A percentile compares a stretch with the other conserved stretches of the same genome.
Evolutionary conservation across 2,888 invertebrate species (phyloP).

Genomic region (Antheraea assamensis): DNA sequence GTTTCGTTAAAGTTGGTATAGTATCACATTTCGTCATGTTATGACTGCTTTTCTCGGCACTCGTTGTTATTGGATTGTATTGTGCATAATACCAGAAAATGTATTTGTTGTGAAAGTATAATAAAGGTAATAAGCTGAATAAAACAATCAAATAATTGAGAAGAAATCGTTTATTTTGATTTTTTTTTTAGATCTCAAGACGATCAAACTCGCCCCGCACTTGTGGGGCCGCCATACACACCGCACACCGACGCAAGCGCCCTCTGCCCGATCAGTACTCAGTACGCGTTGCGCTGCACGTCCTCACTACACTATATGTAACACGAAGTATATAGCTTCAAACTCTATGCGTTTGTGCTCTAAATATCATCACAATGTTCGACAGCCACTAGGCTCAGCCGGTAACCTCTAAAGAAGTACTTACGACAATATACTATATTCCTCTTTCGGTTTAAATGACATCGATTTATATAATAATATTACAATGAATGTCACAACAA

Average conservation of each 20-base stretch:
- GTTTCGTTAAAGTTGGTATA: too few species aligned
- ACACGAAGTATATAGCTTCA: constrained; percentile 1
- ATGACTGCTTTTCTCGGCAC: too few species aligned
- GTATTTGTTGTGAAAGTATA: too few species aligned
- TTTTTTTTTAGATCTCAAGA: constrained; percentile 20
- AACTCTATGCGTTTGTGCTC: constrained; percentile 14
- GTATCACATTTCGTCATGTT: too few species aligned
- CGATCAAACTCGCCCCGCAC: constrained; percentile 17
- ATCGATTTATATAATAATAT: constrained; percentile 13
- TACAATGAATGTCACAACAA: constrained; percentile 16
- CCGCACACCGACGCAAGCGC: constrained; percentile 12
- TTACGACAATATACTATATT: constrained; percentile 15
- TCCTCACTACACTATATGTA: constrained; percentile 12
- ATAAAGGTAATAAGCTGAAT: not conserved
- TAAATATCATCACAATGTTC: constrained; percentile 6
- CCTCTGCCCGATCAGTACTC: constrained; percentile 20
- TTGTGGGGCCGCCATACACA: not conserved
- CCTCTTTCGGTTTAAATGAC: constrained; percentile 13
- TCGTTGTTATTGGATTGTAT: too few species aligned
- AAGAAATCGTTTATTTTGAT: constrained; percentile 25
- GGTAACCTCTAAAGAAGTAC: constrained; percentile 14
- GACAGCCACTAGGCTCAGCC: constrained; percentile 2
- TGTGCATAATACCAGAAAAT: too few species aligned
- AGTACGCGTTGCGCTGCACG: constrained; percentile 15
- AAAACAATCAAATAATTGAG: constrained; percentile 16